phyloP scores from a whole-genome alignment of 2,113 vertebrate species.

The Tangachromis dhanisi region DNA sequence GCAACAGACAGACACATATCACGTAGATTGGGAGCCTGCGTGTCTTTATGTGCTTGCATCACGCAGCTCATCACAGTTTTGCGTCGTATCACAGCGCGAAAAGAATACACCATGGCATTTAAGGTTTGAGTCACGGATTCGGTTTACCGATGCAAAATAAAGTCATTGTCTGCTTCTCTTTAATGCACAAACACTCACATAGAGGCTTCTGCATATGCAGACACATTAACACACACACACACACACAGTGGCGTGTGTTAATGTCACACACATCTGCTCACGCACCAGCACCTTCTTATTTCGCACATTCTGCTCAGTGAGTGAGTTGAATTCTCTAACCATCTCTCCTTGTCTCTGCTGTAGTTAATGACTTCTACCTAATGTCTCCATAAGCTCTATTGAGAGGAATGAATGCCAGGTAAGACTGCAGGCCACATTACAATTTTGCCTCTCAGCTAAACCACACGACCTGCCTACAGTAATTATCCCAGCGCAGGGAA shows the following conservation, averaged over 20 bases:
- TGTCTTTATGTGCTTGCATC: not conserved
- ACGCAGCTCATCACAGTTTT: not conserved
- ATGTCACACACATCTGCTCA: not conserved
- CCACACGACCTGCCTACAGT: constrained; percentile 8
- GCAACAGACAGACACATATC: not conserved
- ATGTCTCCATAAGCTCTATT: constrained; percentile 55
- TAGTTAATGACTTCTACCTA: constrained; percentile 58
- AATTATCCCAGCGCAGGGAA: constrained; percentile 32
- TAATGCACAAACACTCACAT: not conserved
- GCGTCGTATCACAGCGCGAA: not conserved
- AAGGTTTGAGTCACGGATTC: not conserved
- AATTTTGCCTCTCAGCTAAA: constrained; percentile 19
- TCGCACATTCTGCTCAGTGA: constrained; percentile 3
- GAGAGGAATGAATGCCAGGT: constrained; percentile 55
- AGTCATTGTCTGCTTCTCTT: not conserved
- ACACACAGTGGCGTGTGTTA: not conserved
- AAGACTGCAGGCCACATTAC: constrained; percentile 33
- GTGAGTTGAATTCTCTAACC: constrained; percentile 6
- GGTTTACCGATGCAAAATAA: not conserved
- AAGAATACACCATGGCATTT: not conserved
- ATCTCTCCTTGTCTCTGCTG: constrained; percentile 39
- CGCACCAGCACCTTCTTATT: constrained; percentile 10
- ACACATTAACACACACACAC: not conserved
- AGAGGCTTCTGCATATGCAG: not conserved
- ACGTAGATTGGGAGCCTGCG: not conserved